Evolutionary conservation across 2,113 vertebrate species (phyloP).

Genomic region (Chitala chitala): DNA sequence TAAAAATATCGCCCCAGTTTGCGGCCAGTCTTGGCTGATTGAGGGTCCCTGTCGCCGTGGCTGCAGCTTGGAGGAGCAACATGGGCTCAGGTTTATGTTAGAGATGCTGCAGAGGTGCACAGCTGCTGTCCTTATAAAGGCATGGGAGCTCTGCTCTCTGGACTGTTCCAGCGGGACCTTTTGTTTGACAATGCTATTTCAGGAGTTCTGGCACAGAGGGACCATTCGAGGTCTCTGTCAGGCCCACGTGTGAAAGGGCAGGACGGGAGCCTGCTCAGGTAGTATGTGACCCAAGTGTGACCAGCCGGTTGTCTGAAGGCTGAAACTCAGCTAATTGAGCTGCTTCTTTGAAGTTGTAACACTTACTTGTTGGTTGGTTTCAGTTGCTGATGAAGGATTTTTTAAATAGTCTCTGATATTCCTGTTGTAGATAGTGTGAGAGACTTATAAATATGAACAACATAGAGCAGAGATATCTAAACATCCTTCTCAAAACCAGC

Average conservation of each 20-base stretch:
- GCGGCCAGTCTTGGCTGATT: conserved; percentile 42
- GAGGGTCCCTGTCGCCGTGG: conserved; percentile 28
- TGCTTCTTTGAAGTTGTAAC: neutral
- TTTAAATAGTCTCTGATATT: no score
- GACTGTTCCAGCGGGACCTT: conserved; percentile 23
- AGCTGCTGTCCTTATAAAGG: conserved; percentile 66
- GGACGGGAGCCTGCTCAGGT: neutral
- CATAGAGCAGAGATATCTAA: no score
- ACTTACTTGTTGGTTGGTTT: no score
- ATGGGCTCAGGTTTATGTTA: conserved; percentile 58
- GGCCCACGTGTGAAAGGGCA: conserved; percentile 1
- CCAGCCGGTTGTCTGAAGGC: neutral
- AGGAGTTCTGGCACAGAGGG: conserved; percentile 6
- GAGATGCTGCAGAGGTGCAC: conserved; percentile 36
- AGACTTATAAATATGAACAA: no score
- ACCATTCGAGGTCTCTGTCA: neutral
- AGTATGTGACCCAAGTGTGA: neutral
- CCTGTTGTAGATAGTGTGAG: no score
- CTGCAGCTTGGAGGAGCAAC: conserved; percentile 10
- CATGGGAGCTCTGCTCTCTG: conserved; percentile 43
- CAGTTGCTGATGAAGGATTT: no score
- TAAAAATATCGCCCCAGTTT: conserved; percentile 60
- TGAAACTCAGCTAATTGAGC: neutral
- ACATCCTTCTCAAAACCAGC: no score
- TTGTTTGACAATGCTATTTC: neutral